These are phyloP conservation scores for Ceyx melanurus DNA, from an alignment of 2,113 vertebrate species.

Conservation along the genomic window DNA sequence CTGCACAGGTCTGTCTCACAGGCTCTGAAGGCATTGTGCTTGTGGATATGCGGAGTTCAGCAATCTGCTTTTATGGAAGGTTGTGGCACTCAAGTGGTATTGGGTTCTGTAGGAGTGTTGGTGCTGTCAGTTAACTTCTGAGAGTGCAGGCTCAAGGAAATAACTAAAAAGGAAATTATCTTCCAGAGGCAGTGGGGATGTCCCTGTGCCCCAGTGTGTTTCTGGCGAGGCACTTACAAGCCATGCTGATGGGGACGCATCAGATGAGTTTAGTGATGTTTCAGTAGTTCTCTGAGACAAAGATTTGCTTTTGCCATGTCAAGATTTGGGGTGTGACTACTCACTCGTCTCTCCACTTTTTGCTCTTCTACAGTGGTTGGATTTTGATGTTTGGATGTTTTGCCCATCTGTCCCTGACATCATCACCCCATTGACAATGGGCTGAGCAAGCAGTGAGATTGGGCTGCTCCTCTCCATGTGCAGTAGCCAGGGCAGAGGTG, in stretches of 20 bases:
- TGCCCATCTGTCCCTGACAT: neutral
- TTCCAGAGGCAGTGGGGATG: neutral
- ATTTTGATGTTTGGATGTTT: neutral
- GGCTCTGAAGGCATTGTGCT: neutral
- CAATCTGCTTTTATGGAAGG: neutral
- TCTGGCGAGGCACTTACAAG: neutral
- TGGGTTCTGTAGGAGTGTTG: neutral
- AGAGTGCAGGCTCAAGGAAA: neutral
- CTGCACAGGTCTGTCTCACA: neutral
- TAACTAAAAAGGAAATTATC: neutral
- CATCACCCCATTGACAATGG: neutral
- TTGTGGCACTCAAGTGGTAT: rapidly evolving
- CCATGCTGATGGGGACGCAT: neutral
- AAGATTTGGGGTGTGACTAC: neutral
- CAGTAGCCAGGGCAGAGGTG: neutral
- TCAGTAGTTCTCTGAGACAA: neutral
- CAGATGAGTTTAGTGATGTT: neutral
- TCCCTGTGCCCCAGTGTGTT: neutral
- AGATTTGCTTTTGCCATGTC: neutral
- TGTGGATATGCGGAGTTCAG: neutral
- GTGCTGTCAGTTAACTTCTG: neutral
- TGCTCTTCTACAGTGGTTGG: neutral
- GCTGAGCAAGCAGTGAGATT: rapidly evolving
- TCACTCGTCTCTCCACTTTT: neutral
- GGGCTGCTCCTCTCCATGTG: neutral